These are phyloP conservation scores for Anneissia japonica DNA, from an alignment of 35 echinoderm and acorn worm species.

Conservation along the genomic window DNA sequence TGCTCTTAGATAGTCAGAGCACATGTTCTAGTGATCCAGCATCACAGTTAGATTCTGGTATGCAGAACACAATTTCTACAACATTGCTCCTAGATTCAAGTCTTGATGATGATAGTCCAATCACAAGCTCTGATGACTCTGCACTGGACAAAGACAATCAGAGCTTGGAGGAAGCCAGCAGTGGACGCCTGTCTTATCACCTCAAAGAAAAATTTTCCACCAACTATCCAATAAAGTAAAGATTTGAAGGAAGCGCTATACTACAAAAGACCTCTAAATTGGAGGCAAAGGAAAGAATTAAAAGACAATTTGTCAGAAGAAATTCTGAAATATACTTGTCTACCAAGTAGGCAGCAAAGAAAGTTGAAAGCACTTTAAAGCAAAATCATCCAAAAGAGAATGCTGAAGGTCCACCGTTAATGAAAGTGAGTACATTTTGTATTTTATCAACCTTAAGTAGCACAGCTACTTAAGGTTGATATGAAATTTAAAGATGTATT, in stretches of 20 bases:
- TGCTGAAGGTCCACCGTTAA: neutral
- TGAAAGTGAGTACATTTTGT: neutral
- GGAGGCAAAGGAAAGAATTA: constrained; percentile 38
- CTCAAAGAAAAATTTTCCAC: neutral
- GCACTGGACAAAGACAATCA: neutral
- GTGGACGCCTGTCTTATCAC: neutral
- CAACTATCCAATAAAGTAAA: neutral
- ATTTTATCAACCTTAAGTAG: neutral
- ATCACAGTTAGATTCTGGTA: neutral
- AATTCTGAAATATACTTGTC: constrained; percentile 25
- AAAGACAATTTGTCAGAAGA: constrained; percentile 13
- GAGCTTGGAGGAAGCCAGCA: neutral
- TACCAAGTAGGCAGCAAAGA: constrained; percentile 25
- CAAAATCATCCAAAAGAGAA: neutral
- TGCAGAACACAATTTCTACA: neutral
- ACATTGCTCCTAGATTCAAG: neutral
- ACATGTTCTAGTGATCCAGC: neutral
- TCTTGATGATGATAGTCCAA: neutral
- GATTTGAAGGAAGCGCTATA: constrained; percentile 11
- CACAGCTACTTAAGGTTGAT: too few species aligned
- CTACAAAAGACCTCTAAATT: neutral
- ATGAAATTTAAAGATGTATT: too few species aligned
- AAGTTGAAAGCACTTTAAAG: neutral
- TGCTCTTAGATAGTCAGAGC: neutral
- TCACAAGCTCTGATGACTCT: neutral